Evolutionary conservation across 2,888 invertebrate genomes (phyloP).

Genomic region (Hypercompe scribonia): DNA sequence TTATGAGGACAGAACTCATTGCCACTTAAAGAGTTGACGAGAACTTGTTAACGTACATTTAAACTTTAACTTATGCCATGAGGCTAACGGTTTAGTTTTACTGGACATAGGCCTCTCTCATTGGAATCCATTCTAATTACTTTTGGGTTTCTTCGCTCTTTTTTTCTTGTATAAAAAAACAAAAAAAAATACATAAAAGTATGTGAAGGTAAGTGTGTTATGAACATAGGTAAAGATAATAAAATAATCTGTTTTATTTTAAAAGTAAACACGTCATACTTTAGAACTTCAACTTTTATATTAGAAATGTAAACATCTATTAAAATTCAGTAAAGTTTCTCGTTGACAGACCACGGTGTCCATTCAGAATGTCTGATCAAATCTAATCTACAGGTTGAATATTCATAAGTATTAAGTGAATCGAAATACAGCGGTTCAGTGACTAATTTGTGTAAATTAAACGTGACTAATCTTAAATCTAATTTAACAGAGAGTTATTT

Average conservation of each 20-base stretch:
- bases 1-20: not conserved
- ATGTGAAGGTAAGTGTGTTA: no score
- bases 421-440: constrained; percentile 53
- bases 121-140: no score
- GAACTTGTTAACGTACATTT: not conserved
- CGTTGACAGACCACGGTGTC: constrained; percentile 6
- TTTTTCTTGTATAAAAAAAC: no score
- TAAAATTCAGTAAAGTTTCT: constrained; percentile 4
- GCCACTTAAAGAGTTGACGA: not conserved
- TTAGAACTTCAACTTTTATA: not conserved
- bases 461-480: constrained; percentile 62
- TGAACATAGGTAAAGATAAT: no score
- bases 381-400: constrained; percentile 57
- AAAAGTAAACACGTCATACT: not conserved
- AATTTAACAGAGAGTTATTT: constrained; percentile 51
- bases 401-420: constrained; percentile 63
- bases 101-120: no score
- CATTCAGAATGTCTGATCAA: constrained; percentile 50
- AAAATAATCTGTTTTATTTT: no score
- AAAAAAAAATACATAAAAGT: no score
- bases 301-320: constrained; percentile 4
- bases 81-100: not conserved
- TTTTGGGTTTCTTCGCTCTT: no score
- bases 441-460: constrained; percentile 63
- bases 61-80: not conserved